Conservation (phyloP, 2,113 vertebrate genomes). For the Hyla sarda region DNA sequence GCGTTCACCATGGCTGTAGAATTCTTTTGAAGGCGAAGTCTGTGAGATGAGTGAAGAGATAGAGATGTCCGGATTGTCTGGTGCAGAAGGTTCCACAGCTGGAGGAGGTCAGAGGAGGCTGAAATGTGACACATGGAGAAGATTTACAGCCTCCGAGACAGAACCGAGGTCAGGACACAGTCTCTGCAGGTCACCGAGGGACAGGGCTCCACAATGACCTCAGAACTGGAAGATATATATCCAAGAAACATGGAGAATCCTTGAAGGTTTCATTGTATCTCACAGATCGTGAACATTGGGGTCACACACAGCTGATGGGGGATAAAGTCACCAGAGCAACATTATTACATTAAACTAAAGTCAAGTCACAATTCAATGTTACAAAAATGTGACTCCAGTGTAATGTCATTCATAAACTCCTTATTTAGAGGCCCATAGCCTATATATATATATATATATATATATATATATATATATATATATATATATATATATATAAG, state of each 20-base stretch:
- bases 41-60: slow-evolving; percentile 27
- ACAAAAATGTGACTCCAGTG: too few relatives aligned
- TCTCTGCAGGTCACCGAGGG: not conserved
- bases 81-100: slow-evolving; percentile 27
- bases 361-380: too few relatives aligned
- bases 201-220: not conserved
- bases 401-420: too few relatives aligned
- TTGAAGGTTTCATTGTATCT: not conserved
- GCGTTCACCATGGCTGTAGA: slow-evolving; percentile 4
- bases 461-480: too few relatives aligned
- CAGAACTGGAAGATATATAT: not conserved
- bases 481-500: too few relatives aligned
- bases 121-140: not conserved
- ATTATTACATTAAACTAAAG: too few relatives aligned
- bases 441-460: too few relatives aligned
- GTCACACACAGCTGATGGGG: not conserved
- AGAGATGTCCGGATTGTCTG: not conserved
- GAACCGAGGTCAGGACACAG: not conserved
- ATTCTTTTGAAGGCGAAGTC: slow-evolving; percentile 48
- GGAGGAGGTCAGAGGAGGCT: not conserved
- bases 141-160: not conserved
- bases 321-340: too few relatives aligned
- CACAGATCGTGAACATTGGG: not conserved
- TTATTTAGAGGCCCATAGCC: too few relatives aligned
- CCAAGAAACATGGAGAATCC: not conserved